Evolutionary conservation across 2,113 vertebrate genomes (phyloP).

Genomic region (Xiphophorus maculatus): DNA sequence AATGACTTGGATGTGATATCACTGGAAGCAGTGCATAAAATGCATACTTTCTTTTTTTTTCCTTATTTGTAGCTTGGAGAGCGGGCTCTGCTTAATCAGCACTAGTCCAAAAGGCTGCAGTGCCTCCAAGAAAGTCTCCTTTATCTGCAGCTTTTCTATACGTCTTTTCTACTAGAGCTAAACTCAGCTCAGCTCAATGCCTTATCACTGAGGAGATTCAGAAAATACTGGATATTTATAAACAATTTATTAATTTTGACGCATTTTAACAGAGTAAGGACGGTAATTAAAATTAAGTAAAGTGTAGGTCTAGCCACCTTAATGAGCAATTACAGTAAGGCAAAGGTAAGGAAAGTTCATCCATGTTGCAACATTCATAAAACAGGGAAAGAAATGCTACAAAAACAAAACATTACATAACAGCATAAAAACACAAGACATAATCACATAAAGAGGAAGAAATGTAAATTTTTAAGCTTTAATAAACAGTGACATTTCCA

Average conservation of each 20-base stretch:
- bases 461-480: not conserved
- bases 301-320: not conserved
- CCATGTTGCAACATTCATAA: not conserved
- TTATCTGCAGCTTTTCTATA: not conserved
- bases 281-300: not conserved
- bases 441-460: not conserved
- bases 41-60: too few species aligned
- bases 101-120: too few species aligned
- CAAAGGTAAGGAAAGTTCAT: not conserved
- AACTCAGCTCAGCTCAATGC: too few species aligned
- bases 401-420: not conserved
- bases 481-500: not conserved
- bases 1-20: conserved; percentile 20
- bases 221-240: too few species aligned
- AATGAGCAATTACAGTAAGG: not conserved
- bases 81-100: too few species aligned
- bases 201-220: too few species aligned
- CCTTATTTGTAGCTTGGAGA: not conserved
- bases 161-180: not conserved
- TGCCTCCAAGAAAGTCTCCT: not conserved
- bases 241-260: too few species aligned
- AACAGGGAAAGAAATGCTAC: not conserved
- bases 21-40: not conserved
- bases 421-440: not conserved
- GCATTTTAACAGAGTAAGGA: not conserved